A percentile compares a stretch with the other conserved stretches of the same genome.
Conservation (phyloP, 1,140 invertebrate genomes). For the Drosophila serrata region DNA sequence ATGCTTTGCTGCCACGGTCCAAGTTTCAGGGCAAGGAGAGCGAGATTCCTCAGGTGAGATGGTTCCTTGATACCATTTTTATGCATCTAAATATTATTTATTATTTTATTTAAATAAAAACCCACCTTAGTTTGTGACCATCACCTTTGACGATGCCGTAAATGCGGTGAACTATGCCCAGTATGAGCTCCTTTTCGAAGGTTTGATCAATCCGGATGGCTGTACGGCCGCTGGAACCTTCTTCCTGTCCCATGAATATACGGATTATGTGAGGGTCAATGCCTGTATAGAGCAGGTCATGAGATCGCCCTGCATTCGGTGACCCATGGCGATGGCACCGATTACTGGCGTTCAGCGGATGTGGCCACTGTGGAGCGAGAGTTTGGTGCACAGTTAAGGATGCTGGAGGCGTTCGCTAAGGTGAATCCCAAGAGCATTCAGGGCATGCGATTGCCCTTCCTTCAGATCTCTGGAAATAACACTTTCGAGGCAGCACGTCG, state of each 20-base stretch:
- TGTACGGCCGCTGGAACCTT: conserved; percentile 88
- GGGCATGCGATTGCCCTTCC: conserved; percentile 89
- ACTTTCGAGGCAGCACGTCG: conserved; percentile 86
- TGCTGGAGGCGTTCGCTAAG: conserved; percentile 86
- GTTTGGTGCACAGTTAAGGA: conserved; percentile 86
- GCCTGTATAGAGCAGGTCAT: conserved; percentile 88
- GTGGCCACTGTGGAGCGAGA: conserved; percentile 86
- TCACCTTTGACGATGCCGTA: conserved; percentile 91
- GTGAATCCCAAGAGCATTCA: conserved; percentile 86
- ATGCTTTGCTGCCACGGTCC: conserved; percentile 67
- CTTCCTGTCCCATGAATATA: conserved; percentile 90
- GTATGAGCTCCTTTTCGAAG: conserved; percentile 88
- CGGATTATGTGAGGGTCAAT: conserved; percentile 88
- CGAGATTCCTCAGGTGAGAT: conserved; percentile 84
- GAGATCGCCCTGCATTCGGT: conserved; percentile 91
- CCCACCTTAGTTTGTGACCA: conserved; percentile 86
- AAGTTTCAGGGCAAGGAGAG: conserved; percentile 71
- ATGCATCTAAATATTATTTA: not conserved
- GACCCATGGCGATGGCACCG: conserved; percentile 85
- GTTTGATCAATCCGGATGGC: conserved; percentile 88
- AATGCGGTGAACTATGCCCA: conserved; percentile 89
- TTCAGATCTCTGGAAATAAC: conserved; percentile 89
- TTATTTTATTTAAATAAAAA: not conserved
- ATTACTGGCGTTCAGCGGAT: conserved; percentile 86
- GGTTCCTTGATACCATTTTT: too few relatives aligned